Evolutionary conservation across 2,888 invertebrate species (phyloP).

Genomic region (Lomographa bimaculata): DNA sequence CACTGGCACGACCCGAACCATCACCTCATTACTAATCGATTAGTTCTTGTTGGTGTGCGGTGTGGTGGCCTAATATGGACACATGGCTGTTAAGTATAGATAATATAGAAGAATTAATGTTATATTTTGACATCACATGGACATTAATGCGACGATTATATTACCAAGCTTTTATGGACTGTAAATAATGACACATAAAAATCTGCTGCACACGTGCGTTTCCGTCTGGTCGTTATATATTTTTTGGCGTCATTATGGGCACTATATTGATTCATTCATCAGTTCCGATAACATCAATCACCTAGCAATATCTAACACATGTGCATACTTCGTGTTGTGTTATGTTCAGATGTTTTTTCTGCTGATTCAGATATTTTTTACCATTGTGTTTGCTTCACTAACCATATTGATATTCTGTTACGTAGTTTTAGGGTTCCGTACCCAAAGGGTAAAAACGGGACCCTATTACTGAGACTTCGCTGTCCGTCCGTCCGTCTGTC

Average conservation of each 20-base stretch:
- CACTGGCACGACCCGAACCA: too few species aligned
- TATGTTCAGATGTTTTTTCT: too few species aligned
- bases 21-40: too few species aligned
- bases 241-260: slow-evolving; percentile 1
- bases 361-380: too few species aligned
- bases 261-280: slow-evolving; percentile 14
- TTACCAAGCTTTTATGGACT: slow-evolving; percentile 9
- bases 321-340: slow-evolving; percentile 3
- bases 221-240: slow-evolving; percentile 3
- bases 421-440: too few species aligned
- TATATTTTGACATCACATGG: slow-evolving; percentile 7
- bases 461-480: too few species aligned
- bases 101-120: slow-evolving; percentile 2
- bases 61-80: background rate
- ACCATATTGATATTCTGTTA: too few species aligned
- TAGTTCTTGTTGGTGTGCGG: too few species aligned
- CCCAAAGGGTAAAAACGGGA: too few species aligned
- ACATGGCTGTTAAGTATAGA: too few species aligned
- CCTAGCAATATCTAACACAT: slow-evolving; percentile 15
- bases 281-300: slow-evolving; percentile 18
- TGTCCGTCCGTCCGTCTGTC: too few species aligned
- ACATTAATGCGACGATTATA: slow-evolving; percentile 7
- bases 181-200: slow-evolving; percentile 7
- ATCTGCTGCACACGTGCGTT: slow-evolving; percentile 20
- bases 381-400: too few species aligned